A percentile compares a stretch with the other conserved stretches of the same genome.
Conservation (phyloP, 2,113 vertebrate genomes). For the Oryzias celebensis region DNA sequence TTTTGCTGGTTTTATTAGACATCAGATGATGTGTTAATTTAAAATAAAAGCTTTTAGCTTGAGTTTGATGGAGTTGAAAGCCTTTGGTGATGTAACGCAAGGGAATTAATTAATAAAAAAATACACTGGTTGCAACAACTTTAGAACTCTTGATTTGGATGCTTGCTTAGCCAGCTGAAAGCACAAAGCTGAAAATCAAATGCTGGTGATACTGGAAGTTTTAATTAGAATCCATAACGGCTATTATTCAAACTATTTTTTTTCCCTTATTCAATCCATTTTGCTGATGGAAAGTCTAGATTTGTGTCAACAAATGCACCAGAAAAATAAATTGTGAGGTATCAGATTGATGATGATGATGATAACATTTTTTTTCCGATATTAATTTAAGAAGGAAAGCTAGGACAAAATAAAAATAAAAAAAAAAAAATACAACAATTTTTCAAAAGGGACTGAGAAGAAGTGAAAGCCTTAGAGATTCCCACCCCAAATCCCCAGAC, state of each 20-base stretch:
- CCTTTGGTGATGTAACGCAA: slow-evolving; percentile 45
- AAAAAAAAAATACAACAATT: too few relatives aligned
- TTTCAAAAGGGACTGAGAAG: too few relatives aligned
- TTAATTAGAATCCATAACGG: slow-evolving; percentile 64
- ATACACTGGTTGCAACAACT: slow-evolving; percentile 30
- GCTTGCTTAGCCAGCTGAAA: slow-evolving; percentile 32
- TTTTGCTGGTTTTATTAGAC: slow-evolving; percentile 22
- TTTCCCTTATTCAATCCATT: slow-evolving; percentile 15
- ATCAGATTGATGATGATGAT: too few relatives aligned
- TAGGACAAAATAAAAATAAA: too few relatives aligned
- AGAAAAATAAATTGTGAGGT: too few relatives aligned
- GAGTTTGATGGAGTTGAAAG: slow-evolving; percentile 33
- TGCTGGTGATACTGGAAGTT: slow-evolving; percentile 47
- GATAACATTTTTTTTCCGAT: too few relatives aligned
- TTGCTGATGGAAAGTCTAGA: neutral
- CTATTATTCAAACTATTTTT: slow-evolving; percentile 55
- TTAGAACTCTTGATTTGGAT: slow-evolving; percentile 49
- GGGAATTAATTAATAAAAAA: slow-evolving; percentile 48
- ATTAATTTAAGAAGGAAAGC: too few relatives aligned
- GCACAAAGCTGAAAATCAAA: slow-evolving; percentile 36
- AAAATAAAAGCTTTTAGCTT: slow-evolving; percentile 37
- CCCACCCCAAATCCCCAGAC: too few relatives aligned
- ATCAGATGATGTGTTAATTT: slow-evolving; percentile 38
- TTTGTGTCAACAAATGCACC: too few relatives aligned
- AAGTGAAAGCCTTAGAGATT: too few relatives aligned